phyloP scores from a whole-genome alignment of 2,888 invertebrate genomes.

The Catocala sponsa region DNA sequence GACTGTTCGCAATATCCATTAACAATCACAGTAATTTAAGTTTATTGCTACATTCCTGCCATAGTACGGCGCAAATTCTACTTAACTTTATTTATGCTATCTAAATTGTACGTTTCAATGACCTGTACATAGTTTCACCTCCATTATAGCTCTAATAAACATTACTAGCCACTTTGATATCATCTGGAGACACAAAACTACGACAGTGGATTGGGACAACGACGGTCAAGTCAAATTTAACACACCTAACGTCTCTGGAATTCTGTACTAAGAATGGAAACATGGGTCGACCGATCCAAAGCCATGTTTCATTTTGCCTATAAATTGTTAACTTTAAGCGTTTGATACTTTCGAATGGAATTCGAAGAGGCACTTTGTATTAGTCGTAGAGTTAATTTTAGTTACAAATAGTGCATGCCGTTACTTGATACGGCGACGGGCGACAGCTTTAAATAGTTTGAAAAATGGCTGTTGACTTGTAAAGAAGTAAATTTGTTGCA shows the following conservation, averaged over 20 bases:
- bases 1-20: too few relatives aligned
- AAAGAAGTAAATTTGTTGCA: conserved; percentile 6
- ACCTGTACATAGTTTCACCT: not conserved
- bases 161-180: not conserved
- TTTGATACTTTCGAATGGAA: conserved; percentile 49
- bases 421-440: conserved; percentile 36
- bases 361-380: conserved; percentile 37
- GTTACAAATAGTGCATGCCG: conserved; percentile 34
- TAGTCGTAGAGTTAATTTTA: conserved; percentile 40
- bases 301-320: conserved; percentile 45
- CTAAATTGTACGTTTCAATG: not conserved
- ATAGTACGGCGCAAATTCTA: not conserved
- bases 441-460: conserved; percentile 21
- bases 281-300: conserved; percentile 37
- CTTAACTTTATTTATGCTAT: conserved; percentile 1
- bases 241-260: conserved; percentile 26
- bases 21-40: too few relatives aligned
- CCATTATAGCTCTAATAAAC: not conserved
- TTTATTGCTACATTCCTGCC: too few relatives aligned
- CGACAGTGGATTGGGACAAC: not conserved
- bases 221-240: conserved; percentile 25
- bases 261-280: conserved; percentile 34
- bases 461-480: conserved; percentile 8
- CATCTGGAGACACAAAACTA: conserved; percentile 17
- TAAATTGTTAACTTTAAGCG: conserved; percentile 49